Conservation (phyloP, 2,888 invertebrate genomes). For the Scaeva pyrastri region DNA sequence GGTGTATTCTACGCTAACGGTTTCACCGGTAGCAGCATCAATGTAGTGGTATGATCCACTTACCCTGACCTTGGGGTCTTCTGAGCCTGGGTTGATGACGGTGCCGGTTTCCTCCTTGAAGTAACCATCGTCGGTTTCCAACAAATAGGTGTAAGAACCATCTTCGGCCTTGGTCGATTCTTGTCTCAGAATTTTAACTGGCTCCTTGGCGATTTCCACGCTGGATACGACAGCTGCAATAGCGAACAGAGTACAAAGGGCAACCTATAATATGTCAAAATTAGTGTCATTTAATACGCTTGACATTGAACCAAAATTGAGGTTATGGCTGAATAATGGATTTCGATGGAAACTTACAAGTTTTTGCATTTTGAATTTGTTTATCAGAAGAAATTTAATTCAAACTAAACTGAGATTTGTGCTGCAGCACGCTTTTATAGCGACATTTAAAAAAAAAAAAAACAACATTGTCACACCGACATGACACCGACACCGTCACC, state of each 20-base stretch:
- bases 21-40: conserved; percentile 79
- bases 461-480: not conserved
- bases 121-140: conserved; percentile 80
- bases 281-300: not conserved
- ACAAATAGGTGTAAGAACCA: conserved; percentile 79
- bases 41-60: conserved; percentile 81
- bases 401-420: conserved; percentile 54
- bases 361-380: conserved; percentile 60
- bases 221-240: conserved; percentile 60
- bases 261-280: conserved; percentile 38
- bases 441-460: not conserved
- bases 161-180: conserved; percentile 78
- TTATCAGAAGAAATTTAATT: conserved; percentile 50
- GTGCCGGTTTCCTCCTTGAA: conserved; percentile 79
- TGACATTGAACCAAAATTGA: not conserved
- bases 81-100: conserved; percentile 78
- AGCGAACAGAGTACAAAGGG: conserved; percentile 55
- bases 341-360: conserved; percentile 48
- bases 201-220: conserved; percentile 65
- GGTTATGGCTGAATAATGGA: not conserved
- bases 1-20: conserved; percentile 81
- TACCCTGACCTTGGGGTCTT: conserved; percentile 79
- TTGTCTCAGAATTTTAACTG: conserved; percentile 79
- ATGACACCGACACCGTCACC: not conserved
- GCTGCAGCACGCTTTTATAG: conserved; percentile 58